Conservation (phyloP, 2,113 vertebrate species). For the Empidonax alnorum region DNA sequence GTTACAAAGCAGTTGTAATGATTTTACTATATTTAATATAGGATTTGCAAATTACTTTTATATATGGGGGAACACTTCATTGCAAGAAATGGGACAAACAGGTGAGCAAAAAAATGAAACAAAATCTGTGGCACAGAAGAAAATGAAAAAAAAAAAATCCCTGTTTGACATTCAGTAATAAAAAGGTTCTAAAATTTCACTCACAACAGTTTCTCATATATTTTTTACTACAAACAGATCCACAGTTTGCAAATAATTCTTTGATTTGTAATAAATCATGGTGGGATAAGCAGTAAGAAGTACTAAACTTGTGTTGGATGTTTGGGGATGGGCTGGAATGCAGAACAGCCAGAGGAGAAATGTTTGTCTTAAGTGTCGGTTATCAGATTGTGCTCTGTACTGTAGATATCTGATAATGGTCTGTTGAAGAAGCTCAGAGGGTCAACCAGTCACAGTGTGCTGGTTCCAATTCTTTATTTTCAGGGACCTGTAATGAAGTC, state of each 20-base stretch:
- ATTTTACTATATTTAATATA: neutral
- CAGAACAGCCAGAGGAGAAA: conserved; percentile 13
- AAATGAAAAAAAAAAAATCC: rapidly evolving
- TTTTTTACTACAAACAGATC: neutral
- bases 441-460: neutral
- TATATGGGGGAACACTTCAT: neutral
- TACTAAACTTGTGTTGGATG: neutral
- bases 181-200: neutral
- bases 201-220: neutral
- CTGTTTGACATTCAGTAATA: neutral
- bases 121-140: neutral
- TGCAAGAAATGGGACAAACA: neutral
- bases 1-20: neutral
- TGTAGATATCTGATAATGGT: conserved; percentile 22
- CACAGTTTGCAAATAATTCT: neutral
- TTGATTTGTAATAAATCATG: neutral
- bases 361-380: neutral
- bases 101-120: neutral
- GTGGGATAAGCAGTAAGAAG: neutral
- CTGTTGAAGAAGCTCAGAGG: neutral
- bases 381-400: conserved; percentile 53
- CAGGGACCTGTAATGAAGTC: neutral
- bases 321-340: conserved; percentile 58
- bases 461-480: neutral
- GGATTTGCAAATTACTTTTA: neutral